Conservation (phyloP, 2,797 vertebrate genomes). For the Ataeniobius toweri region DNA sequence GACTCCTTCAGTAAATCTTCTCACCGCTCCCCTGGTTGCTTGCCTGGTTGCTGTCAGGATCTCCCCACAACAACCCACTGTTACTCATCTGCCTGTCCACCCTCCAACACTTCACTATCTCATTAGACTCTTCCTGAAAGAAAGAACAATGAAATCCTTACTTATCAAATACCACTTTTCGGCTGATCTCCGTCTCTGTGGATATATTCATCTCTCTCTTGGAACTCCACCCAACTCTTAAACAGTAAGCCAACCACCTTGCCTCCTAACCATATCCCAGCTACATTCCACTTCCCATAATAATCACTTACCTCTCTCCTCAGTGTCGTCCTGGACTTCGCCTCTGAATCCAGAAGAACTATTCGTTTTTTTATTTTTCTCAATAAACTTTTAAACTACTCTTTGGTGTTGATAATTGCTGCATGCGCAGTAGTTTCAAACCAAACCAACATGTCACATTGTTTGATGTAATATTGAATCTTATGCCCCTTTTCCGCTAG, state of each 20-base stretch:
- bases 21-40: too few species aligned
- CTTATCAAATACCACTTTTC: neutral
- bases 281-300: neutral
- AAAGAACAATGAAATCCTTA: neutral
- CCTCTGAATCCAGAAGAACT: too few species aligned
- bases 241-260: neutral
- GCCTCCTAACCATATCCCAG: neutral
- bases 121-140: neutral
- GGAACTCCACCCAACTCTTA: neutral
- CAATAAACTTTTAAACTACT: too few species aligned
- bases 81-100: neutral
- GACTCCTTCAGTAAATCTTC: too few species aligned
- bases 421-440: neutral
- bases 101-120: neutral
- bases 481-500: too few species aligned
- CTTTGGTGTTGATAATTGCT: neutral
- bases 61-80: neutral
- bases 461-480: too few species aligned
- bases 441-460: neutral
- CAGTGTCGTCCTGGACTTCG: neutral
- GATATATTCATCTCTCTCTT: too few species aligned
- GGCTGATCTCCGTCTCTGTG: too few species aligned
- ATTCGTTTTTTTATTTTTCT: too few species aligned
- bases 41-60: neutral
- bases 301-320: neutral